Evolutionary conservation across 1,140 invertebrate genomes (phyloP), one percentile per base, ranked within the genome.

Genomic region (Zaprionus davidi): DNA sequence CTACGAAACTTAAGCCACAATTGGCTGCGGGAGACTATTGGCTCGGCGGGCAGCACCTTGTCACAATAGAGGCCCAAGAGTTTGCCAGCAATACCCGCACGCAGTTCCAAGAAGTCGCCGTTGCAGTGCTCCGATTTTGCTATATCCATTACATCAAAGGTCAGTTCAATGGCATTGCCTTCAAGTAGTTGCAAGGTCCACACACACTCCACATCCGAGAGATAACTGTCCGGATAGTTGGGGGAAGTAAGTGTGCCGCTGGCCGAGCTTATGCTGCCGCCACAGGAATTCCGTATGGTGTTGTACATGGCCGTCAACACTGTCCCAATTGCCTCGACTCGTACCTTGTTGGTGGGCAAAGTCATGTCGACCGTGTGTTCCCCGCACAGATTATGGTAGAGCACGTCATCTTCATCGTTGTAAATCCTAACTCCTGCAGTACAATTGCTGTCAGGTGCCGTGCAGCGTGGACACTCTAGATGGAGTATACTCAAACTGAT

Each of bases 1-100:
- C 96, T 97, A 58, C 95, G 95, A 90, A 99, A 99, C 90, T 97
- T 96, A 1, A 99, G 94, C 96, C 97, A 98, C 6, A 98, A 74
- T 38, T 93, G 93, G 12, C 94, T 84, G 1, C 92, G 91, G 1
- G 94, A 86, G 1, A 94, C 94, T 3, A 96, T 82, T 76, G 95
- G 94, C 2, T 90, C 70, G 0, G n/a, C 36, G 1, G 96, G 96
- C 28, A 94, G 71, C 11, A 93, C 85, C 26, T 93, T 93, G 1
- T 96, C 96, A 93, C 97, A 98, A 91, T 94, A 97, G 20, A 96
- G 91, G 7, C 95, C 94, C 17, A 83, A 12, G 1, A 98, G 71
- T 20, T 92, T 93, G 2, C 97, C 97, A 34, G 91, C 91, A 0
- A 94, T 93, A 85, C 94, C 93, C 1, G 93, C 94, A 26, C 97